Conservation (phyloP, 37 sponge, comb jelly and placozoan species). For the Amphimedon queenslandica region DNA sequence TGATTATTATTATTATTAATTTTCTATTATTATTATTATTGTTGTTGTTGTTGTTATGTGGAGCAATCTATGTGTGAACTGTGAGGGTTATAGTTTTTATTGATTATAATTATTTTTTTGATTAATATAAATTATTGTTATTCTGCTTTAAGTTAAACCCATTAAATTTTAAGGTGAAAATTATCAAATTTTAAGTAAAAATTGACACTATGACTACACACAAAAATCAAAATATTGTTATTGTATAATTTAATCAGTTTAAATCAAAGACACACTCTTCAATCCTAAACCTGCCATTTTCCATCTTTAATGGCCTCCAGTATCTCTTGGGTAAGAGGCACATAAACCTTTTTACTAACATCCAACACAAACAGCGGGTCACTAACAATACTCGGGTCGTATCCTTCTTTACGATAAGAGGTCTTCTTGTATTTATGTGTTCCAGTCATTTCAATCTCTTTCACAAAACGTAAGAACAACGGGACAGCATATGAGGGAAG, state of each 20-base stretch:
- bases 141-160: too few species aligned
- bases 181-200: background rate
- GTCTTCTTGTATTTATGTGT: conserved; percentile 76
- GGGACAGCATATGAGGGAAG: conserved; percentile 88
- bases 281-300: too few species aligned
- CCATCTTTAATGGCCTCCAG: conserved; percentile 32
- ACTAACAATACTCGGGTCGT: conserved; percentile 29
- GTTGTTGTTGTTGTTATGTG: too few species aligned
- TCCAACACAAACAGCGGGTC: conserved; percentile 87
- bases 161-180: background rate
- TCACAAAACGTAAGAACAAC: conserved; percentile 66
- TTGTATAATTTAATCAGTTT: background rate
- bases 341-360: conserved; percentile 44
- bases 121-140: too few species aligned
- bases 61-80: too few species aligned
- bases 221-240: background rate
- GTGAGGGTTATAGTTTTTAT: too few species aligned
- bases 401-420: conserved; percentile 59
- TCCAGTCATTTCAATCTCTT: conserved; percentile 58
- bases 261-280: too few species aligned
- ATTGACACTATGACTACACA: background rate
- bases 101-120: too few species aligned
- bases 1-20: too few species aligned
- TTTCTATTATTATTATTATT: too few species aligned
- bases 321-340: conserved; percentile 55